Evolutionary conservation across 2,888 invertebrate genomes (phyloP).

Genomic region (Pheosia gnoma): DNA sequence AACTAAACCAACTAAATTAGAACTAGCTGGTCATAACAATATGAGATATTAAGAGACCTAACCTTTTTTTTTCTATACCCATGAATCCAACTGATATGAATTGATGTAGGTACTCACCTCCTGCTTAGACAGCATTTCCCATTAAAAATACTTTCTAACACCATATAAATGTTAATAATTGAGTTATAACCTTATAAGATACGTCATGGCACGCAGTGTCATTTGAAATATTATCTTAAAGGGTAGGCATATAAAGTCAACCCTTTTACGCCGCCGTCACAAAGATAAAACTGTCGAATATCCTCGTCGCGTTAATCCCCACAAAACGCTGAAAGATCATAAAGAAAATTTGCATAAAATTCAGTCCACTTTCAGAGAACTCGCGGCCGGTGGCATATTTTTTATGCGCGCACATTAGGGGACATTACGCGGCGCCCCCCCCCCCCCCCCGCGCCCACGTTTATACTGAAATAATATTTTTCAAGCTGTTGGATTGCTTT

Average conservation of each 20-base stretch:
- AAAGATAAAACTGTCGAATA: slow-evolving; percentile 54
- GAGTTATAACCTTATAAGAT: neutral
- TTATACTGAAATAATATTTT: slow-evolving; percentile 71
- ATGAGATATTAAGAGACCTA: too few species aligned
- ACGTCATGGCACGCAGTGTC: slow-evolving; percentile 10
- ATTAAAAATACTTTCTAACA: neutral
- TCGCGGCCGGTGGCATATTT: slow-evolving; percentile 55
- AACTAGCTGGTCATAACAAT: too few species aligned
- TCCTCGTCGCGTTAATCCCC: slow-evolving; percentile 55
- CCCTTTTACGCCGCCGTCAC: slow-evolving; percentile 36
- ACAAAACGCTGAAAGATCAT: slow-evolving; percentile 66
- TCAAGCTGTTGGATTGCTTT: slow-evolving; percentile 75
- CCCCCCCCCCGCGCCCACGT: slow-evolving; percentile 46
- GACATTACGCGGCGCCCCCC: slow-evolving; percentile 59
- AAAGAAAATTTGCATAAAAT: slow-evolving; percentile 72
- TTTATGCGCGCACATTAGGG: slow-evolving; percentile 71
- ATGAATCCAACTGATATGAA: too few species aligned
- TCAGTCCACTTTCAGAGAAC: slow-evolving; percentile 63
- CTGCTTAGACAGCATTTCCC: too few species aligned
- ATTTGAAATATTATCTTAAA: slow-evolving; percentile 33
- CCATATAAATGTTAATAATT: neutral
- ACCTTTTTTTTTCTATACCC: too few species aligned
- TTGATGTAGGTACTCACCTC: too few species aligned
- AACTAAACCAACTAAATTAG: too few species aligned
- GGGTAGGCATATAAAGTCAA: slow-evolving; percentile 31